Evolutionary conservation across 2,888 invertebrate genomes (phyloP).

Genomic region (Mystacides longicornis): DNA sequence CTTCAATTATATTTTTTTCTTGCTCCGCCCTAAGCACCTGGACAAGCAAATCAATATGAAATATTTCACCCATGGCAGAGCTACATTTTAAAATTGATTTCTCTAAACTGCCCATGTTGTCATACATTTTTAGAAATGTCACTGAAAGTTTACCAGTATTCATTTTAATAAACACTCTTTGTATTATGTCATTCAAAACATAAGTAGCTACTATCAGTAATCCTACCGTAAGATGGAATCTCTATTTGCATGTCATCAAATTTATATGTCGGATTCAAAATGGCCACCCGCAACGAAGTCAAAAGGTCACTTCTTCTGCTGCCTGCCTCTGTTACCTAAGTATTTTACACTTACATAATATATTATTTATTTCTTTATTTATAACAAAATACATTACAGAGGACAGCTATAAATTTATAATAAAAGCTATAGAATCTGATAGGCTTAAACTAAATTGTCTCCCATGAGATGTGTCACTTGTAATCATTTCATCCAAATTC

Average conservation of each 20-base stretch:
- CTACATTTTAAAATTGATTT: conserved; percentile 59
- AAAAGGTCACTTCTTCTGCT: neutral
- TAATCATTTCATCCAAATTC: too few relatives aligned
- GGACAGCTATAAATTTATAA: too few relatives aligned
- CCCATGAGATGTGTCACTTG: too few relatives aligned
- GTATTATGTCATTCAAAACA: neutral
- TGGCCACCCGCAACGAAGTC: conserved; percentile 35
- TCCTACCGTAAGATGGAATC: conserved; percentile 50
- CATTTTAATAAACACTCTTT: neutral
- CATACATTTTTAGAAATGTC: conserved; percentile 55
- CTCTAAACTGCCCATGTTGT: conserved; percentile 55
- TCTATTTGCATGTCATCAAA: conserved; percentile 48
- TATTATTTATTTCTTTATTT: too few relatives aligned
- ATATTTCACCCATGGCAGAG: conserved; percentile 55
- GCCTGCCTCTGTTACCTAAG: neutral
- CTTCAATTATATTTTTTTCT: neutral
- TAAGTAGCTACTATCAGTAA: neutral
- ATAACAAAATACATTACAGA: too few relatives aligned
- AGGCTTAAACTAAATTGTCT: too few relatives aligned
- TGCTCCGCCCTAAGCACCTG: conserved; percentile 40
- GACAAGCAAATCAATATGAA: conserved; percentile 52
- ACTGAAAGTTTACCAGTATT: conserved; percentile 37
- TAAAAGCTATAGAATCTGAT: too few relatives aligned
- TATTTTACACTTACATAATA: neutral
- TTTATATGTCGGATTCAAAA: conserved; percentile 41